Conservation (phyloP, 30 jellyfish, hydroid and myxozoan genomes). For the Aurelia aurita region DNA sequence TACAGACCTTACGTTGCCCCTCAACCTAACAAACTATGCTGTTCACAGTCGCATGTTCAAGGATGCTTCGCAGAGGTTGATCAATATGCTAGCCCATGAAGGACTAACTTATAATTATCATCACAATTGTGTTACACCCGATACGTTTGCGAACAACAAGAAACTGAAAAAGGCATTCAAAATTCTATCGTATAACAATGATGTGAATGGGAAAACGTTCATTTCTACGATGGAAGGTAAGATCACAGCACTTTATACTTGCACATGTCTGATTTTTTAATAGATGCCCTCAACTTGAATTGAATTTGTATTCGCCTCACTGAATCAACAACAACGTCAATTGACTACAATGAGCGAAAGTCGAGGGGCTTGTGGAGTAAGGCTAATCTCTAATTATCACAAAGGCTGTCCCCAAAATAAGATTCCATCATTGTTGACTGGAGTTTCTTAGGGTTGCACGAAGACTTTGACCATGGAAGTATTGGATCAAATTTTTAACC, state of each 20-base stretch:
- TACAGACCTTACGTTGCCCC: slow-evolving; percentile 62
- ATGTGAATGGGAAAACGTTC: slow-evolving; percentile 73
- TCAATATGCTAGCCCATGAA: slow-evolving; percentile 46
- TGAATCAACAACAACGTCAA: too few species aligned
- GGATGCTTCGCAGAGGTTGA: slow-evolving; percentile 56
- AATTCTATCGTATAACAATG: slow-evolving; percentile 73
- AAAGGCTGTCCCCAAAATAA: too few species aligned
- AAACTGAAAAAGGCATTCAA: slow-evolving; percentile 50
- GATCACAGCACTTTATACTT: slow-evolving; percentile 1
- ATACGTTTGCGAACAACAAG: slow-evolving; percentile 33
- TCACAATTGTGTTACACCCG: slow-evolving; percentile 88
- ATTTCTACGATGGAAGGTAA: slow-evolving; percentile 96
- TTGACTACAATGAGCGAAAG: too few species aligned
- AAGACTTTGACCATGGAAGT: too few species aligned
- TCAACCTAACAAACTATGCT: slow-evolving; percentile 57
- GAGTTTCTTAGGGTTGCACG: too few species aligned
- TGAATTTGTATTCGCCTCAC: too few species aligned
- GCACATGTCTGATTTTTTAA: too few species aligned
- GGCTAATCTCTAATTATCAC: too few species aligned
- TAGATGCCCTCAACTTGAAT: too few species aligned
- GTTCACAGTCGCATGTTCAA: slow-evolving; percentile 63
- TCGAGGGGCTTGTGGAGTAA: too few species aligned
- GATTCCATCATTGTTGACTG: too few species aligned
- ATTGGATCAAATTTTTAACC: too few species aligned
- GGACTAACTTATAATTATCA: slow-evolving; percentile 84